Evolutionary conservation across 2,797 vertebrate species (phyloP), one percentile per base, ranked within the genome.

Genomic region (Anniella stebbinsi): DNA sequence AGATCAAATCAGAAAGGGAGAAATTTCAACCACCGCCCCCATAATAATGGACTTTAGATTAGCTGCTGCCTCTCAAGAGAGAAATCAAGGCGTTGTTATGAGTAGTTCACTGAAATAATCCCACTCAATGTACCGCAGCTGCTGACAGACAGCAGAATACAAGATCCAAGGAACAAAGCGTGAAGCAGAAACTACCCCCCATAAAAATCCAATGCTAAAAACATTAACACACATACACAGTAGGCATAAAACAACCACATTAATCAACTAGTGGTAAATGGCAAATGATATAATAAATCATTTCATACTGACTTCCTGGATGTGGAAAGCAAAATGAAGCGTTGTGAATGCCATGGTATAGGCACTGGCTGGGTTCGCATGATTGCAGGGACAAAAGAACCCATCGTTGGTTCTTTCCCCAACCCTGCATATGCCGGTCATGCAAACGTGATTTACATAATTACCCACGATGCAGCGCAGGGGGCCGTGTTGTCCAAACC

Each of bases 51-150:
- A 25, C 54, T 75, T 38, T 17, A 48, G 54, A 63, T 88, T 48
- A 83, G 54, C 41, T n/a, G 28, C 15, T 88, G 17, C 45, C 77
- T 70, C 77, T 80, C 57, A 88, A 25, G 66, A 81, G 66, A 57
- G 63, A 57, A 17, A 72, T 72, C 51, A 81, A 30, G 17, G 54
- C 63, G 17, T 60, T 36, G 60, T 25, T n/a, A 75, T 60, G 54
- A 57, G 33, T 41, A 54, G 41, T 45, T 51, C 85, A 82, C 45
- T 67, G 41, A 84, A 91, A 91, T 57, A 28, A 86, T 15, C 45
- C 87, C 54, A n/a, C 72, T 88, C 15, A 0, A 0, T 38, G 13
- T 45, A 41, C 69, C 75, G n/a, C 36, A 83, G 57, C 76, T 82
- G 72, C 45, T 60, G 77, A 78, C 45, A n/a, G 2, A 60, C 10